phyloP scores from a whole-genome alignment of 2,113 vertebrate species.

The Muscicapa adusta region DNA sequence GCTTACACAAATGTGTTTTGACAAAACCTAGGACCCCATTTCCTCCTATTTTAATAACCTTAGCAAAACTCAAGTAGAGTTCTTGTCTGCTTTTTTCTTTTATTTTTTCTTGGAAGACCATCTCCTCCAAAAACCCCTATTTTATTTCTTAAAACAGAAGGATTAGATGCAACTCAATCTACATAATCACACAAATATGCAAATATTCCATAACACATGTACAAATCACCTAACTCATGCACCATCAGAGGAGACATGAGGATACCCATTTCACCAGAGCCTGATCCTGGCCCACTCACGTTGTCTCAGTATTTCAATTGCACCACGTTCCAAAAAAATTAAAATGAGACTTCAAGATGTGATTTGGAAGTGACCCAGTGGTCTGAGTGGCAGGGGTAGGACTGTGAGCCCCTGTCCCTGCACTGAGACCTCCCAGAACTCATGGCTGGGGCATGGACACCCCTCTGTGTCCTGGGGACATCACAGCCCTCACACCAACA shows the following conservation, averaged over 20 bases:
- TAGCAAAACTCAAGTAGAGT: neutral
- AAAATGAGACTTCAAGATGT: neutral
- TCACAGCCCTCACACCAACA: neutral
- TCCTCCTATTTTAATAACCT: slow-evolving; percentile 30
- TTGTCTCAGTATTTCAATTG: neutral
- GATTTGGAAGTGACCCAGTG: neutral
- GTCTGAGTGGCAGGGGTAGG: neutral
- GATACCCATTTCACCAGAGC: neutral
- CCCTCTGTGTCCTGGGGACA: neutral
- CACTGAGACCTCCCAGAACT: neutral
- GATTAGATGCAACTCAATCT: neutral
- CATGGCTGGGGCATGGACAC: fast-evolving
- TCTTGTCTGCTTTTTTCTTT: neutral
- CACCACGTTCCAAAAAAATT: fast-evolving
- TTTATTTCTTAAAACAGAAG: neutral
- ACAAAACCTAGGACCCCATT: neutral
- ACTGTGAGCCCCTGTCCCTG: neutral
- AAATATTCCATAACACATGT: neutral
- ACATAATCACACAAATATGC: neutral
- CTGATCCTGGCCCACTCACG: neutral
- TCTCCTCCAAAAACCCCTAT: neutral
- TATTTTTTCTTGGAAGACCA: neutral
- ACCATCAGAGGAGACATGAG: fast-evolving
- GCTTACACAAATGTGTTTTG: neutral
- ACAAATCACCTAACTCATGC: neutral